These are phyloP conservation scores for Dendrocincla fuliginosa DNA, from an alignment of 2,797 vertebrate genomes.

Conservation along the genomic window DNA sequence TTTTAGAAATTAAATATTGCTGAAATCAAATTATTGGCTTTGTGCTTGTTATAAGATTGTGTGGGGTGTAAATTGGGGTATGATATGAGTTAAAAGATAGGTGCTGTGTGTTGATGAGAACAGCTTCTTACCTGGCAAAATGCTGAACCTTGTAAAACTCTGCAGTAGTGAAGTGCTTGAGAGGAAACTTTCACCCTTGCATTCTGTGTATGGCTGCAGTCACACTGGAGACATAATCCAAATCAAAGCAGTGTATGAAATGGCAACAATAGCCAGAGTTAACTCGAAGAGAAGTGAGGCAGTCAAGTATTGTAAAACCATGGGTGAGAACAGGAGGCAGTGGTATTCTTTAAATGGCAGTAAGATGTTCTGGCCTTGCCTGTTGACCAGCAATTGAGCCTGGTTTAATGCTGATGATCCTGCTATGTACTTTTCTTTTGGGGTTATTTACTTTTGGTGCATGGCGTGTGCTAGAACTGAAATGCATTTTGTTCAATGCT, in stretches of 20 bases:
- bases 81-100: background rate
- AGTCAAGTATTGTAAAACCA: rapidly evolving
- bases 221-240: rapidly evolving
- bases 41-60: rapidly evolving
- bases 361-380: background rate
- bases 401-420: background rate
- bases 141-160: rapidly evolving
- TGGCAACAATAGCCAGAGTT: background rate
- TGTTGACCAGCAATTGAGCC: background rate
- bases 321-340: background rate
- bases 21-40: background rate
- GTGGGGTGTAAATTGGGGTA: background rate
- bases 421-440: background rate
- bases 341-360: background rate
- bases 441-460: background rate
- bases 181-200: background rate
- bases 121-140: background rate
- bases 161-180: background rate
- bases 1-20: background rate
- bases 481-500: background rate
- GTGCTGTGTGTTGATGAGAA: background rate
- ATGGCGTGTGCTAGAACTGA: background rate
- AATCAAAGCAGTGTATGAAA: background rate
- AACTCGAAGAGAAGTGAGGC: background rate
- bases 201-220: background rate